Percentiles rank a stretch among this genome's conserved stretches.
phyloP scores from a whole-genome alignment of 2,888 invertebrate species.

The Thymelicus acteon region DNA sequence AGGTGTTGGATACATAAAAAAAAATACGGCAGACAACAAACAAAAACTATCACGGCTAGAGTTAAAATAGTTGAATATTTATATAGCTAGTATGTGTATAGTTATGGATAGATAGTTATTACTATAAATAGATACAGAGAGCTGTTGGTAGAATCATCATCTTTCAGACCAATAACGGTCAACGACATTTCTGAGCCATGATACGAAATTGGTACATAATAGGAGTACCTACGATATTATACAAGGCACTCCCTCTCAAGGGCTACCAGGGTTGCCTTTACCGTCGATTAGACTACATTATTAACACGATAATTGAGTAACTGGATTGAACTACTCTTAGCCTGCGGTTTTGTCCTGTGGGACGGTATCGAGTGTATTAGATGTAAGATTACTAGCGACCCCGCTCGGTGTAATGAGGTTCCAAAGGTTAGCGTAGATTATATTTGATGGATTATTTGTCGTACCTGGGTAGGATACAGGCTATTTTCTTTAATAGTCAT shows the following conservation, averaged over 20 bases:
- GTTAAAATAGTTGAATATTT: too few relatives aligned
- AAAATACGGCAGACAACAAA: too few relatives aligned
- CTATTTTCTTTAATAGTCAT: too few relatives aligned
- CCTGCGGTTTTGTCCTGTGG: constrained; percentile 31
- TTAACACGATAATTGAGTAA: constrained; percentile 41
- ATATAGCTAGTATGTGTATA: too few relatives aligned
- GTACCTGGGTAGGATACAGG: background rate
- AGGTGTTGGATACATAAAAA: too few relatives aligned
- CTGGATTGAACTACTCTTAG: constrained; percentile 37
- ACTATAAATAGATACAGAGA: too few relatives aligned
- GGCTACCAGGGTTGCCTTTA: constrained; percentile 29
- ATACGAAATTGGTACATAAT: constrained; percentile 22
- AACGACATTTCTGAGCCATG: background rate
- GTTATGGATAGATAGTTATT: too few relatives aligned
- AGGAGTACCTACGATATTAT: constrained; percentile 24
- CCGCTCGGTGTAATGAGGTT: constrained; percentile 5
- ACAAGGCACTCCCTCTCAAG: constrained; percentile 17
- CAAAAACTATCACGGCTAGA: too few relatives aligned
- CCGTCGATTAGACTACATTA: constrained; percentile 40
- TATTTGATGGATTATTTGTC: constrained; percentile 1
- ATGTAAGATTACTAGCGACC: constrained; percentile 18
- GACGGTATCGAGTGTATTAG: constrained; percentile 14
- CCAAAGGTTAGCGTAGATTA: constrained; percentile 12
- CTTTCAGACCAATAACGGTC: too few relatives aligned
- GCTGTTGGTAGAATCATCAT: too few relatives aligned